Base-by-base conservation (phyloP, 2,888 invertebrate species). In the Callinectes sapidus region DNA sequence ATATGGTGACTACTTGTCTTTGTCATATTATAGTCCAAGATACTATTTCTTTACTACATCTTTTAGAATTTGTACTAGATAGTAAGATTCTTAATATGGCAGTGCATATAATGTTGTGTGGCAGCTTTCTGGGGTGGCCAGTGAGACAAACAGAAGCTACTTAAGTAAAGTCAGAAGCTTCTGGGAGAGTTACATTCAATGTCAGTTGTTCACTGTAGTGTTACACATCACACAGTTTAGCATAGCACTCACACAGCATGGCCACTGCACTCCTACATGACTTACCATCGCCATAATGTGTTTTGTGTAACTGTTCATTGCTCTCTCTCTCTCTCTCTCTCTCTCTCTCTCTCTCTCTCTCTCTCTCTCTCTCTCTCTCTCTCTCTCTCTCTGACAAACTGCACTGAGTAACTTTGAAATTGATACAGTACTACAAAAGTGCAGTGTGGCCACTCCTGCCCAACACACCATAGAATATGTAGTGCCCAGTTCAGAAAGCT, bases 1-100 rank as follows among this genome's bases (percentile, higher is more conserved):
- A 88, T 89, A 85, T 39, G 28, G 86, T 77, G 90, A 86, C 66
- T 87, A 77, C 87, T 90, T 92, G 92, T 90, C 23, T 23, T 16
- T 86, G 35, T 61, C 81, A 71, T 39, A 28, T 61, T 61, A 61
- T 28, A 28, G 71, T 71, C 71, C 71, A 71, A 71, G 10, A n/a
- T 71, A 48, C 8, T 71, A 71, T 71, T 13, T 28, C 28, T 71
- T 71, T 61, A 23, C 61, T 23, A 61, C 13, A 23, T 61, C 5
- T 61, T 61, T 3, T 61, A 23, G 18, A 61, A 61, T 61, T 23
- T 61, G 5, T 61, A 61, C 18, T 61, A 61, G 61, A 61, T 61
- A 61, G 61, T 23, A 61, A 61, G 61, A 61, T 18, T 61, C 61
- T 61, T 61, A 23, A 2, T 61, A 61, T 23, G 18, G 13, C 61